Evolutionary conservation across 2,113 vertebrate genomes (phyloP).

Genomic region (Rhagologus leucostigma): DNA sequence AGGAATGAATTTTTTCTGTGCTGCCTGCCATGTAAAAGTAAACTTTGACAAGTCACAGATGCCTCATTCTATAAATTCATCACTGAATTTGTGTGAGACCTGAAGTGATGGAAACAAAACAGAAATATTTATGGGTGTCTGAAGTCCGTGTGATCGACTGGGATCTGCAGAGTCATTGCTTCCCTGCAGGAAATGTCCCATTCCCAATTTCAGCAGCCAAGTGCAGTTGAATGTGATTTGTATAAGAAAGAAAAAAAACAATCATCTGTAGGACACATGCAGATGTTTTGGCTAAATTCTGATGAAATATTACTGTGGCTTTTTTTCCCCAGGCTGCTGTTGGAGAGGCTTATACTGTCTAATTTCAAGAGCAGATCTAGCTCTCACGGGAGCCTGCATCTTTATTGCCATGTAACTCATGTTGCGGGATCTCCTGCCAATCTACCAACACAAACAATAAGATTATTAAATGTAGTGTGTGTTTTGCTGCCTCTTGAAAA

Average conservation of each 20-base stretch:
- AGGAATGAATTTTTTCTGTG: not conserved
- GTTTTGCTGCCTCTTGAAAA: not conserved
- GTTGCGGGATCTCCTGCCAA: not conserved
- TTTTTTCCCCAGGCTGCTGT: not conserved
- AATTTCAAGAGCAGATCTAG: not conserved
- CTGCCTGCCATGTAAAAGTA: not conserved
- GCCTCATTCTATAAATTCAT: not conserved
- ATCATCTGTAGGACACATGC: not conserved
- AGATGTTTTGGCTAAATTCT: not conserved
- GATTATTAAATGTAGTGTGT: not conserved
- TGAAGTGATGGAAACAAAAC: not conserved
- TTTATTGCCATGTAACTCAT: not conserved
- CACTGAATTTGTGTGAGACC: not conserved
- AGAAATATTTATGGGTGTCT: not conserved
- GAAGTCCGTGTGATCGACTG: not conserved
- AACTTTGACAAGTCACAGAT: not conserved
- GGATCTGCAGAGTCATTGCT: not conserved
- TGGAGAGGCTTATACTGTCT: not conserved
- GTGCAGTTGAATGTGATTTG: not conserved
- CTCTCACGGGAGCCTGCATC: fast-evolving
- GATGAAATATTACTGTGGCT: not conserved
- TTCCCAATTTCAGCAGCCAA: not conserved
- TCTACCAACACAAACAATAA: not conserved
- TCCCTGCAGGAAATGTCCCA: not conserved
- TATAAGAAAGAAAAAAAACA: not conserved